These are phyloP conservation scores for Yponomeuta malinellus DNA, from an alignment of 2,888 invertebrate genomes.

Conservation along the genomic window DNA sequence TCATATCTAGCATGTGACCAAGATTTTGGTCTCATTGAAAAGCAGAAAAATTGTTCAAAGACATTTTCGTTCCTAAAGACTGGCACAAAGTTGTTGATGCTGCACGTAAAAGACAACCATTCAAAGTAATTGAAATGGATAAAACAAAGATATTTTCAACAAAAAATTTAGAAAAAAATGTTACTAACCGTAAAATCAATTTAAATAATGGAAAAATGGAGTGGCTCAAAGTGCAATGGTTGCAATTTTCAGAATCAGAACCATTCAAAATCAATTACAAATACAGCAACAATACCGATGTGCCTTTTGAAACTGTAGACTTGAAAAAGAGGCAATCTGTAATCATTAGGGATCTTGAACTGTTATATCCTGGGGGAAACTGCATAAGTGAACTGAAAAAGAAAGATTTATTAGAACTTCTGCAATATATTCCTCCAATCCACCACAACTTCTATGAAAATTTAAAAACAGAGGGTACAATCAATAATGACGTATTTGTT, in stretches of 20 bases:
- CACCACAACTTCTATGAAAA: constrained; percentile 5
- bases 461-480: background rate
- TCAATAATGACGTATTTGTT: too few species aligned
- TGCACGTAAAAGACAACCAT: too few species aligned
- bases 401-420: background rate
- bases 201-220: background rate
- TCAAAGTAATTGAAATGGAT: too few species aligned
- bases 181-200: too few species aligned
- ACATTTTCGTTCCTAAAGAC: too few species aligned
- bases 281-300: background rate
- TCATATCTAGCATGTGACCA: too few species aligned
- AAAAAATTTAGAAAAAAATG: too few species aligned
- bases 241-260: background rate
- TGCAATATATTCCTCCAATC: background rate
- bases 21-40: too few species aligned
- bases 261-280: background rate
- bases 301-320: constrained; percentile 1
- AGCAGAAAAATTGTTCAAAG: too few species aligned
- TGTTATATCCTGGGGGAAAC: background rate
- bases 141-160: too few species aligned
- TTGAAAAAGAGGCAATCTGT: background rate
- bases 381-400: background rate
- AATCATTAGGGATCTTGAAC: background rate
- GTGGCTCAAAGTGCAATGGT: background rate
- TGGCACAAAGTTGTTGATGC: too few species aligned